These are phyloP conservation scores for Cheilosia impressa DNA, from an alignment of 2,888 invertebrate species.

Conservation along the genomic window DNA sequence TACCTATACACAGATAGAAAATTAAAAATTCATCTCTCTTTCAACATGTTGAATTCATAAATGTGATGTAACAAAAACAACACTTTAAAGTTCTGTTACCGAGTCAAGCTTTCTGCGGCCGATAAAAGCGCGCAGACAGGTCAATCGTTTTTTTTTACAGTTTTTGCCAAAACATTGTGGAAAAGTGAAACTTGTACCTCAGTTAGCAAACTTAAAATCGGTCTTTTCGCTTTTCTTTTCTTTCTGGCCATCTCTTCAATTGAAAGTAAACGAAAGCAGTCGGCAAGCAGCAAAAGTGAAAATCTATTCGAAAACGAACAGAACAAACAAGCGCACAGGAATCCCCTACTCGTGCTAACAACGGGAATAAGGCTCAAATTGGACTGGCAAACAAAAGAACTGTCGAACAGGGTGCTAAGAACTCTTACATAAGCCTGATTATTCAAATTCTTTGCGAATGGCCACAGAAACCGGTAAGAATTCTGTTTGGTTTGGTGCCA, in stretches of 20 bases:
- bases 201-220: conserved; percentile 18
- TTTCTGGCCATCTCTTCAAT: neutral
- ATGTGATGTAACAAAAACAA: conserved; percentile 47
- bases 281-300: conserved; percentile 21
- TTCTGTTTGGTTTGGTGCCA: conserved; percentile 30
- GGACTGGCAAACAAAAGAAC: conserved; percentile 54
- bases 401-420: conserved; percentile 27
- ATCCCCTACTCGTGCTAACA: conserved; percentile 4
- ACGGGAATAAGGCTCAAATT: conserved; percentile 61
- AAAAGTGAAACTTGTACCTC: conserved; percentile 18
- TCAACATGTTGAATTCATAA: conserved; percentile 48
- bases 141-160: neutral
- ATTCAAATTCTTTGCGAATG: conserved; percentile 13
- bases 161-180: neutral
- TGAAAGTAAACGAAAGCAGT: conserved; percentile 17
- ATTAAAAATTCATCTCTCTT: conserved; percentile 35
- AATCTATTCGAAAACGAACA: conserved; percentile 7
- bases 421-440: conserved; percentile 52
- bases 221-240: neutral
- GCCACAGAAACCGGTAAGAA: conserved; percentile 3
- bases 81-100: conserved; percentile 21
- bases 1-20: neutral
- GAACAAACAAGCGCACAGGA: conserved; percentile 9
- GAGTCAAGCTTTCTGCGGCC: conserved; percentile 7
- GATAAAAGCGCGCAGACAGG: neutral